phyloP scores from a whole-genome alignment of 2,113 vertebrate genomes.

The Pluvianellus socialis region DNA sequence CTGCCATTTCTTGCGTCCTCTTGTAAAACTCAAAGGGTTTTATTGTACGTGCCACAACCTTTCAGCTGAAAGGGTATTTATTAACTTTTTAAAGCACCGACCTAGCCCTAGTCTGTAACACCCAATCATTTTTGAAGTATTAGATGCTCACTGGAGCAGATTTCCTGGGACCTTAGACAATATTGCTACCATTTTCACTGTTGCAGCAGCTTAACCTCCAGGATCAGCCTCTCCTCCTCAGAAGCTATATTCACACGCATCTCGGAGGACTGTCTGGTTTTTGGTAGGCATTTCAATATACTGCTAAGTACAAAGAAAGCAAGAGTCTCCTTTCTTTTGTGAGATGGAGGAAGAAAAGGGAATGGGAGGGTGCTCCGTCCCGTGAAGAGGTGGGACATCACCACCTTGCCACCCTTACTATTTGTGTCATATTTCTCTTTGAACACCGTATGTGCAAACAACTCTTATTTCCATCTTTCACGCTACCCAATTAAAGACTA shows the following conservation, averaged over 20 bases:
- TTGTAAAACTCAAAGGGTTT: neutral
- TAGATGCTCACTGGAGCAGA: neutral
- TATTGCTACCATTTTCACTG: neutral
- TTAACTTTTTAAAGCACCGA: neutral
- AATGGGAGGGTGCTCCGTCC: neutral
- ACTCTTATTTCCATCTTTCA: neutral
- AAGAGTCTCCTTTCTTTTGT: neutral
- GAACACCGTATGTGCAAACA: neutral
- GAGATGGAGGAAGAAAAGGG: neutral
- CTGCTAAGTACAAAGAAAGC: neutral
- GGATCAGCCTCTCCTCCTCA: neutral
- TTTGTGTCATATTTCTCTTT: neutral
- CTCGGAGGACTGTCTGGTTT: rapidly evolving
- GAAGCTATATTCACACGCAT: neutral
- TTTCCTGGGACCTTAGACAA: neutral
- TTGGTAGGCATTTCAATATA: neutral
- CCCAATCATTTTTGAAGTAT: neutral
- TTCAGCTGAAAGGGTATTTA: neutral
- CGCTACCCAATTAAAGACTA: neutral
- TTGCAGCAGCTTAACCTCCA: neutral
- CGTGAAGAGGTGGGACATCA: neutral
- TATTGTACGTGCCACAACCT: neutral
- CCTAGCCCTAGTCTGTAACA: neutral
- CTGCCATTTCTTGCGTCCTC: neutral
- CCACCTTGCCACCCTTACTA: neutral